phyloP scores from a whole-genome alignment of 1,140 invertebrate species.

The Rhagoletis pomonella region DNA sequence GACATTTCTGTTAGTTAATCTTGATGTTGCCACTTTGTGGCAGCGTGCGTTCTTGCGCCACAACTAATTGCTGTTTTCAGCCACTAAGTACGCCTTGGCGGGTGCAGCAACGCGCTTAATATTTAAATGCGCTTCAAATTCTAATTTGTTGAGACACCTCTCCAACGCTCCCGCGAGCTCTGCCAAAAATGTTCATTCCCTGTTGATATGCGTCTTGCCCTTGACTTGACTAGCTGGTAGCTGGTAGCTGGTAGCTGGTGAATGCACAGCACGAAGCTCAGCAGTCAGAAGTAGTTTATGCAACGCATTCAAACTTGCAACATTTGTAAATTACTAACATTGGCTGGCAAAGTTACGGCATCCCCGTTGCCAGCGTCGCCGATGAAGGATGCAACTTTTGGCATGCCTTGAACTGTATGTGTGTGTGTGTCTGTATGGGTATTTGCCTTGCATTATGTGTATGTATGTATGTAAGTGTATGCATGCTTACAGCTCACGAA shows the following conservation, averaged over 20 bases:
- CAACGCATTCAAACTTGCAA: conserved; percentile 33
- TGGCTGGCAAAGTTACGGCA: conserved; percentile 16
- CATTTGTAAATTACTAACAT: conserved; percentile 33
- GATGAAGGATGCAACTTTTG: conserved; percentile 38
- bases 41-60: conserved; percentile 19
- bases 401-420: not conserved
- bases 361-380: not conserved
- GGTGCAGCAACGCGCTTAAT: not conserved
- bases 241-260: not conserved
- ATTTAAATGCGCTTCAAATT: not conserved
- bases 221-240: not conserved
- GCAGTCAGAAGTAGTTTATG: conserved; percentile 48
- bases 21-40: conserved; percentile 22
- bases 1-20: conserved; percentile 45
- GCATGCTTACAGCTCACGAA: not conserved
- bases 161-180: not conserved
- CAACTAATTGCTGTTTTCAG: conserved; percentile 17
- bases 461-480: not conserved
- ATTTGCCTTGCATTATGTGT: not conserved
- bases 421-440: not conserved
- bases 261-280: conserved; percentile 9
- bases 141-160: not conserved
- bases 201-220: conserved; percentile 17
- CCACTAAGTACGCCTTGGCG: conserved; percentile 16
- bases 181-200: not conserved